phyloP scores from a whole-genome alignment of 2,888 invertebrate species.

The Eugnorisma glareosa region DNA sequence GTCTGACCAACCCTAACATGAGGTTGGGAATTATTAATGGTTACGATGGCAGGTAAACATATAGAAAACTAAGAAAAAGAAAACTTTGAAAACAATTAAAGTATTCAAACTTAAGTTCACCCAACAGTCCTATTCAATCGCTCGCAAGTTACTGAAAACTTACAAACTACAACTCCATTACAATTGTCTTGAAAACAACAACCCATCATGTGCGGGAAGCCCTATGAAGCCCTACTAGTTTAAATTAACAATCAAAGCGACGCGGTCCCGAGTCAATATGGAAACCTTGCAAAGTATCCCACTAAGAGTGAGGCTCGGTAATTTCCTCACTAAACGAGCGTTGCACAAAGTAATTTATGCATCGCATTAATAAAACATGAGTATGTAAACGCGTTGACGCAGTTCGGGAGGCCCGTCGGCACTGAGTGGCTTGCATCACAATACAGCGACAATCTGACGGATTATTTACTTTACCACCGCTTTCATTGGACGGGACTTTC shows the following conservation, averaged over 20 bases:
- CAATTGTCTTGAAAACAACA: slow-evolving; percentile 24
- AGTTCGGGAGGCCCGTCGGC: slow-evolving; percentile 57
- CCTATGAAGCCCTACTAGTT: slow-evolving; percentile 56
- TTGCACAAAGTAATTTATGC: slow-evolving; percentile 83
- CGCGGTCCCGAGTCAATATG: slow-evolving; percentile 68
- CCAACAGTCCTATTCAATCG: slow-evolving; percentile 9
- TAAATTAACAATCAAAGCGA: slow-evolving; percentile 71
- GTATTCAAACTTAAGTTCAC: slow-evolving; percentile 1
- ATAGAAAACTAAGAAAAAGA: not conserved
- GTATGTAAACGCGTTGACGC: slow-evolving; percentile 76
- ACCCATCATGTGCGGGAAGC: slow-evolving; percentile 57
- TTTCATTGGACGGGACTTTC: slow-evolving; percentile 29
- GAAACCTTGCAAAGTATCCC: slow-evolving; percentile 76
- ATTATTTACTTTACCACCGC: slow-evolving; percentile 57
- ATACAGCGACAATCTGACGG: slow-evolving; percentile 36
- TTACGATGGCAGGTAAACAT: not conserved
- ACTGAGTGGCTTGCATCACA: slow-evolving; percentile 50
- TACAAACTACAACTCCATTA: slow-evolving; percentile 18
- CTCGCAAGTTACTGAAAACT: slow-evolving; percentile 7
- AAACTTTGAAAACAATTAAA: not conserved
- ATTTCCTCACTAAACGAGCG: slow-evolving; percentile 79
- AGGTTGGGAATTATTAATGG: not conserved
- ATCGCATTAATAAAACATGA: slow-evolving; percentile 85
- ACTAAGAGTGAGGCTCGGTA: slow-evolving; percentile 74
- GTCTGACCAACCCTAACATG: not conserved